Base-by-base conservation (phyloP, 1,140 invertebrate genomes). In the Danaus melanippus region DNA sequence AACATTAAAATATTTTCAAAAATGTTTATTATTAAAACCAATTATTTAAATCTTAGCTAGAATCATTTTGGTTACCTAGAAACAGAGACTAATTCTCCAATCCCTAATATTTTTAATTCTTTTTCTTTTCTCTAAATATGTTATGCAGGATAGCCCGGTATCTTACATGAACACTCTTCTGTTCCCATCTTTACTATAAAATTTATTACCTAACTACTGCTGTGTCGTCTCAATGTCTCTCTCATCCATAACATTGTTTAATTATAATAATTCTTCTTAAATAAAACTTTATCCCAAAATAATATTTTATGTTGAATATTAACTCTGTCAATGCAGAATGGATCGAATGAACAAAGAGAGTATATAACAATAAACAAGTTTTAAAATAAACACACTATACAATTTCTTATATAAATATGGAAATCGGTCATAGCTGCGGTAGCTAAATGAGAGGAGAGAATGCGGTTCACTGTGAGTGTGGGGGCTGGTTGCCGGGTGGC, bases 1-100 rank as follows among this genome's bases (percentile, higher is more conserved):
- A 41, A 15, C 17, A 7, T 42, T 42, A 50, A 15, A 53, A 56
- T 49, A 58, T 54, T 65, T 68, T 71, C 56, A n/a, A 50, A 32
- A 45, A 43, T 60, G 65, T 74, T 74, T 72, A 74, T 74, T 74
- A 67, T 64, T 60, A 71, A 65, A 63, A 70, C 64, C 66, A 70
- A 69, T 72, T 15, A 65, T 60, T 66, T 57, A 45, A 54, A 55
- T 67, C 65, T 71, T 73, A 71, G 52, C 56, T 68, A 67, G 50
- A 56, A 65, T 58, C 66, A 58, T 61, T 67, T 65, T 48, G 48
- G 48, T 52, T 59, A 56, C 46, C 50, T 46, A 50, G 54, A 62
- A 50, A 55, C 43, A 52, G 46, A 49, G 15, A 49, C 42, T 53
- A 57, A 50, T 17, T 17, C 53, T 53, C 48, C 46, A 49, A 12